Base-by-base conservation (phyloP, 2,113 vertebrate genomes). In the Phaetusa simplex region DNA sequence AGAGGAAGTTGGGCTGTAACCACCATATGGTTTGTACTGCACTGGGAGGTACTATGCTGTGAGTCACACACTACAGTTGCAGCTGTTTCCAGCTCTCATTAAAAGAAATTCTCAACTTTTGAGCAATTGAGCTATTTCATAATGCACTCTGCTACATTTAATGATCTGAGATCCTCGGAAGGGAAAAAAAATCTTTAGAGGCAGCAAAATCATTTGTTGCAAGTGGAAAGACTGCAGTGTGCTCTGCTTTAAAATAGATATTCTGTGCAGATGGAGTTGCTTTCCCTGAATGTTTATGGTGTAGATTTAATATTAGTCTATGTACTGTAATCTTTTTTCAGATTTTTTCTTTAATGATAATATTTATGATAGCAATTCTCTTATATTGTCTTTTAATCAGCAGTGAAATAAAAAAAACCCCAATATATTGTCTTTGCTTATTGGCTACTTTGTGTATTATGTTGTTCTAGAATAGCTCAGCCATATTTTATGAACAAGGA, bases 11-110 rank as follows among this genome's bases (percentile, higher is more conserved):
- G 43, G 30, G 82, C 70, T 80, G 58, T 62, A 19, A 49, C 40
- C 53, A 82, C 84, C n/a, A 3, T 42, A 36, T 32, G 87, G 40
- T 82, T 82, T 69, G 32, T 30, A 17, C 73, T 77, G 89, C 38
- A 0, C 49, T 56, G 74, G 87, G 87, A 90, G 49, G 66, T 86
- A n/a, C 69, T 42, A 3, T 4, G 22, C 34, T 70, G 43, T 82
- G 92, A 92, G 87, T 95, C 93, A 96, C 78, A 72, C 14, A 9
- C 79, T 70, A 52, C 65, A 58, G 40, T 90, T 86, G 87, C 78
- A 82, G 74, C 74, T 83, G 13, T 86, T 96, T 90, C 62, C 74
- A 73, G 27, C 40, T 76, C 64, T 84, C 62, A 36, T 65, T 73
- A 58, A 91, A 79, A 81, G 45, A 74, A 79, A 76, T 47, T 62